Evolutionary conservation across 2,113 vertebrate species (phyloP).

Genomic region (Accipiter cooperii): DNA sequence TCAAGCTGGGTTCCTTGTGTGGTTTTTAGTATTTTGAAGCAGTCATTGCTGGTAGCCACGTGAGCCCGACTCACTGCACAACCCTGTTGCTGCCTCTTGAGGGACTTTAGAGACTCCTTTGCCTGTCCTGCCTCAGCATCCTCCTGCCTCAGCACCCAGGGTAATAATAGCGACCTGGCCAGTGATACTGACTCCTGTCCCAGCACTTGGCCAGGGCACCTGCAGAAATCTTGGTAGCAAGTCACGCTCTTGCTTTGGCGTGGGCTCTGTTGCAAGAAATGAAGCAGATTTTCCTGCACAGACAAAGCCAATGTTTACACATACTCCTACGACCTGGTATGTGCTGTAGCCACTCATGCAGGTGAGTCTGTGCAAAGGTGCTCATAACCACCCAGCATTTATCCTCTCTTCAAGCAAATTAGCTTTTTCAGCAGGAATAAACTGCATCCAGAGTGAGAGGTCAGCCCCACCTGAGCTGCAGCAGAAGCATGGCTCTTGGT

Average conservation of each 20-base stretch:
- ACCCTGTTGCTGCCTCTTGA: background rate
- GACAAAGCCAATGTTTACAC: background rate
- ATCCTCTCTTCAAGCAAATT: background rate
- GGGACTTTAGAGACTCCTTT: background rate
- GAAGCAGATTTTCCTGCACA: background rate
- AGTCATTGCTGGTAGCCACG: background rate
- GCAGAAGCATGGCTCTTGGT: background rate
- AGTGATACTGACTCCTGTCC: background rate
- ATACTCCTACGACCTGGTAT: no score
- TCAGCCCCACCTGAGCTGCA: background rate
- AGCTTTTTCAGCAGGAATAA: background rate
- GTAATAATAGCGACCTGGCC: background rate
- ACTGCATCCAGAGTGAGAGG: background rate
- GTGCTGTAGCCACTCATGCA: background rate
- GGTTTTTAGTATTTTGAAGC: background rate
- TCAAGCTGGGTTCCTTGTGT: background rate
- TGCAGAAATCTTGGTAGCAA: background rate
- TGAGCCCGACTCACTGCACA: background rate
- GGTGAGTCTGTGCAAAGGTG: background rate
- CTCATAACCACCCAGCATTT: background rate
- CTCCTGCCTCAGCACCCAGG: background rate
- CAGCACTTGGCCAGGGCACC: rapidly evolving
- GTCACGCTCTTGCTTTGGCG: background rate
- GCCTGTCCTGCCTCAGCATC: background rate
- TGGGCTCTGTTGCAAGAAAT: background rate